Percentiles rank a stretch among this genome's conserved stretches.
Evolutionary conservation across 2,888 invertebrate species (phyloP).

Genomic region (Ectemnius continuus): DNA sequence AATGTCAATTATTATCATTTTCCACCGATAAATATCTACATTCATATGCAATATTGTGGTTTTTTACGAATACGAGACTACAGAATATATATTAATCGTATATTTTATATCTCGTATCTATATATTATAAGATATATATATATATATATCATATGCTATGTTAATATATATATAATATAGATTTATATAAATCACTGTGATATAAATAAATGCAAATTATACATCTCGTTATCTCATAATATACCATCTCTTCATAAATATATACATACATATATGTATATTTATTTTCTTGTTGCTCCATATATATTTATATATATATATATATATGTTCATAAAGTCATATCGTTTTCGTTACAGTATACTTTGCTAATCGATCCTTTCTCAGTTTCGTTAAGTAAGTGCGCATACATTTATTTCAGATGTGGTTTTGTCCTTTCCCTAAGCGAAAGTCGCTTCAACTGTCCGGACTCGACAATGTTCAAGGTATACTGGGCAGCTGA

Average conservation of each 20-base stretch:
- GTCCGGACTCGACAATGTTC: conserved; percentile 5
- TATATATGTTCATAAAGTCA: conserved; percentile 66
- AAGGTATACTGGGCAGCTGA: conserved; percentile 13
- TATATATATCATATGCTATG: conserved; percentile 59
- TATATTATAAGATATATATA: conserved; percentile 44
- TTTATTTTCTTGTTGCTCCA: conserved; percentile 59
- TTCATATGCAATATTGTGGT: conserved; percentile 53
- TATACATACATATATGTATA: conserved; percentile 68
- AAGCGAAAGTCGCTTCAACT: too few species aligned
- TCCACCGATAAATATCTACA: conserved; percentile 44
- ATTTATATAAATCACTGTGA: conserved; percentile 65
- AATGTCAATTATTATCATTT: conserved; percentile 55
- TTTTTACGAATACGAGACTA: conserved; percentile 47
- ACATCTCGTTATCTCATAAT: conserved; percentile 65
- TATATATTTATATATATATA: conserved; percentile 66
- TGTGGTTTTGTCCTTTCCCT: too few species aligned
- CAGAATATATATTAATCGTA: conserved; percentile 53
- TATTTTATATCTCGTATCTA: conserved; percentile 42
- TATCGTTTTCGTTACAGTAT: conserved; percentile 62
- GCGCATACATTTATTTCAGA: conserved; percentile 17
- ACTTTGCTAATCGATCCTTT: conserved; percentile 53
- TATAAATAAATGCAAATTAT: conserved; percentile 69
- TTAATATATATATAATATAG: conserved; percentile 12
- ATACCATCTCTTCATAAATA: conserved; percentile 71
- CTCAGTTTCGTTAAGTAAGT: conserved; percentile 40